These are phyloP conservation scores for Coregonus ussuriensis DNA, from an alignment of 2,797 vertebrate genomes.

Conservation along the genomic window DNA sequence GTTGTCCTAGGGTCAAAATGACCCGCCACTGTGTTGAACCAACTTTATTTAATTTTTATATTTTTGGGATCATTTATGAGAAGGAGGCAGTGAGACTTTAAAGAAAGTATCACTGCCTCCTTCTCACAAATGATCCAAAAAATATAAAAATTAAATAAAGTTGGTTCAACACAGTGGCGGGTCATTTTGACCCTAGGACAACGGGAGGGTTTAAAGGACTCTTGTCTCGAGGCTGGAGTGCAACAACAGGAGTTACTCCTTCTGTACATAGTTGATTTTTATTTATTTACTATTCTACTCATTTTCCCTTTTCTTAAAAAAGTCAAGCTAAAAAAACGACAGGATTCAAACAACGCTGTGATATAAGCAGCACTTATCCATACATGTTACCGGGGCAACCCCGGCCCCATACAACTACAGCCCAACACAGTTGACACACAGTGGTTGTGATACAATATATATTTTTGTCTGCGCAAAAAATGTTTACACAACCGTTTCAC, in stretches of 20 bases:
- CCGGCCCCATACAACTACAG: constrained; percentile 85
- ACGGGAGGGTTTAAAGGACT: constrained; percentile 77
- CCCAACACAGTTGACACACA: background rate
- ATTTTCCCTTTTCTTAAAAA: constrained; percentile 96
- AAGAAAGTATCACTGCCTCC: too few species aligned
- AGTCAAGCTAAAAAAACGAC: constrained; percentile 81
- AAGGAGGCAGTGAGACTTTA: too few species aligned
- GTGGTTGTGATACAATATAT: background rate
- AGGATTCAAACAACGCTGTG: constrained; percentile 70
- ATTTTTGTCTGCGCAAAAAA: background rate
- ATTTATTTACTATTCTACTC: constrained; percentile 89
- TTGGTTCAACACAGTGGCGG: too few species aligned
- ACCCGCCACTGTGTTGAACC: too few species aligned
- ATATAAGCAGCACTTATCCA: constrained; percentile 99
- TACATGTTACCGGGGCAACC: constrained; percentile 97
- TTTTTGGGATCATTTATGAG: too few species aligned
- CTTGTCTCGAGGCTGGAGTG: constrained; percentile 95
- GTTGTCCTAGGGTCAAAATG: too few species aligned
- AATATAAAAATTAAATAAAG: too few species aligned
- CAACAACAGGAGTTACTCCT: constrained; percentile 86
- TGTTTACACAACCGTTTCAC: background rate
- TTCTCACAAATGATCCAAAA: too few species aligned
- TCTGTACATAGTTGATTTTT: constrained; percentile 82
- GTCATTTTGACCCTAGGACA: too few species aligned
- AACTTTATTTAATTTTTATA: too few species aligned